Evolutionary conservation across 2,113 vertebrate species (phyloP), one percentile per base, ranked within the genome.

Genomic region (Psophia crepitans): DNA sequence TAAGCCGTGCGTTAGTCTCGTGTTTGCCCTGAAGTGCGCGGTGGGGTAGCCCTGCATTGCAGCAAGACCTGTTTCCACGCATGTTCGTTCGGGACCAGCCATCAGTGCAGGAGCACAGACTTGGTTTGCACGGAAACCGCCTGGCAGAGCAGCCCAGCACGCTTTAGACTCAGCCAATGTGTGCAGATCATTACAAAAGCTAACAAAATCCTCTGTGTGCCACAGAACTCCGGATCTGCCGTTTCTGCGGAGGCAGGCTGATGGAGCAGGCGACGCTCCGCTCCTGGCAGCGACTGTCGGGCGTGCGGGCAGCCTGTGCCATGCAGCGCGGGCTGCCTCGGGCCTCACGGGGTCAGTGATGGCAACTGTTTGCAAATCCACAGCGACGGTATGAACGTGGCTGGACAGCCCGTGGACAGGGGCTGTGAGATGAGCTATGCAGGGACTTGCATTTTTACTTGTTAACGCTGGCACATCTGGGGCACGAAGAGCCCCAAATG

Each of bases 381-480:
- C 20, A 27, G 5, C 0, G 5, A 4, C 48, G 19, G 6, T 2
- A 3, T 41, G 8, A 15, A 6, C 0, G 3, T 15, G 10, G 22
- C n/a, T 2, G 11, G 22, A 4, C 15, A 12, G 6, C 19, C 30
- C 8, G 6, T 1, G 18, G 14, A 3, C 0, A 0, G 33, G 1
- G 0, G 8, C 21, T 44, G 7, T 19, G 27, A 22, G 5, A 5
- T 6, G 33, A 61, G 46, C 6, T 3, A n/a, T 0, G 3, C 15
- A 17, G 58, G 23, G 37, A 2, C 54, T 27, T 5, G 1, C 2
- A 1, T 20, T 43, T 63, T 54, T 14, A 3, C 2, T 4, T 21
- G 21, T 22, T 17, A 21, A 28, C 10, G 28, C 28, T 54, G 28
- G 53, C 28, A 18, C 27, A 30, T 54, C 53, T 54, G 28, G 53